Base-by-base conservation (phyloP, 2,113 vertebrate species). In the Eonycteris spelaea region DNA sequence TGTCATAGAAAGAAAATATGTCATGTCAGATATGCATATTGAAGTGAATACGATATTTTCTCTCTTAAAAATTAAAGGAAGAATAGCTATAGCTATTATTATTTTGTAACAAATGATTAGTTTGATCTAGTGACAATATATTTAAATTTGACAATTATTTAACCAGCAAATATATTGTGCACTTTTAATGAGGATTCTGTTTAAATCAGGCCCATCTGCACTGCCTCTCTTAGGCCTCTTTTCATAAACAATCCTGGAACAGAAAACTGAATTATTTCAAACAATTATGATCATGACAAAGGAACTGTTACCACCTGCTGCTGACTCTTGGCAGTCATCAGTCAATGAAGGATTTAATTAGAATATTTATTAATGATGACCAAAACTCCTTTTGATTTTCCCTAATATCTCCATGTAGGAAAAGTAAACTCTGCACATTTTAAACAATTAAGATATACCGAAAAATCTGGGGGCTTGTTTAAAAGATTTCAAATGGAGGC, bases 51-150 rank as follows among this genome's bases (percentile, higher is more conserved):
- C 48, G 0, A 26, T 14, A 51, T 0, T 16, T 92, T 93, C 71
- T 83, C 59, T 86, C 78, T 95, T 88, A 97, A 93, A 97, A 96
- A 83, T 94, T 68, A 96, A 95, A 94, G n/a, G 5, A 2, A 78
- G 38, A 96, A 95, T 59, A 90, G 38, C 48, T 93, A 79, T 63
- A 38, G 63, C 73, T 94, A 63, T 86, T 94, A 86, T 78, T 93
- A 77, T 93, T 96, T 92, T 94, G 51, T 55, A 90, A 83, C 18
- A 84, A 84, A 89, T 55, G 59, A 95, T 95, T 86, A 88, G 53
- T 88, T 86, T 94, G 80, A 95, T 86, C 78, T 89, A 68, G 40
- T 91, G 38, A 95, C 33, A 68, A 82, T 83, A 86, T 77, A 85
- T 74, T 95, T 96, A 83, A 68, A 80, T 94, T 77, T 95, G 28